A percentile compares a stretch with the other conserved stretches of the same genome.
Evolutionary conservation across 2,888 invertebrate species (phyloP).

Genomic region (Hirtodrosophila trivittata): DNA sequence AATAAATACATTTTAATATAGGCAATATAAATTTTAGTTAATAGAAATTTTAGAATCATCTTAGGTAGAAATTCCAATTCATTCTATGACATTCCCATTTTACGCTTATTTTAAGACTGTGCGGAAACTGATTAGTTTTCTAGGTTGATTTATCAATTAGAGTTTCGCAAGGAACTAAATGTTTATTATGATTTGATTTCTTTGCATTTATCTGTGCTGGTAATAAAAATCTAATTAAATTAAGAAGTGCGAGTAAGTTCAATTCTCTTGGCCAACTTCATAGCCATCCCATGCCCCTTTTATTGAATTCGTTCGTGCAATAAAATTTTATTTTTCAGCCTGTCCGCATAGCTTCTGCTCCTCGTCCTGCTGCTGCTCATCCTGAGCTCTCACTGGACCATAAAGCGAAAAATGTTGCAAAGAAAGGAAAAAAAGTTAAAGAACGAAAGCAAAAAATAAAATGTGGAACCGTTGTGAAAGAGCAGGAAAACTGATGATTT

Average conservation of each 20-base stretch:
- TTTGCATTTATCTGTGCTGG: slow-evolving; percentile 4
- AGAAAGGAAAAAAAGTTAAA: slow-evolving; percentile 1
- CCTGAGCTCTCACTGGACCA: slow-evolving; percentile 10
- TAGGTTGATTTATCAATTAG: too few relatives aligned
- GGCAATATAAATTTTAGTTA: too few relatives aligned
- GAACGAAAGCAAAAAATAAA: slow-evolving; percentile 14
- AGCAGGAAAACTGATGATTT: slow-evolving; percentile 60
- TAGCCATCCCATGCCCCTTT: slow-evolving; percentile 25
- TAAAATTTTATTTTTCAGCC: slow-evolving; percentile 65
- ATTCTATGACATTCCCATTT: too few relatives aligned
- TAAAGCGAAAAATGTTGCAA: slow-evolving; percentile 32
- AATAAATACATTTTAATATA: too few relatives aligned
- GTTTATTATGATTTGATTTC: not conserved
- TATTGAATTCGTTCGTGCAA: slow-evolving; percentile 70
- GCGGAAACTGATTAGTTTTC: too few relatives aligned
- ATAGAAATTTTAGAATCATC: too few relatives aligned
- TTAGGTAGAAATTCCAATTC: too few relatives aligned
- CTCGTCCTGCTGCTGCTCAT: not conserved
- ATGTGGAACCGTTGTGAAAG: slow-evolving; percentile 18
- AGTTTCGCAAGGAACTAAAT: too few relatives aligned
- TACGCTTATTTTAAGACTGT: too few relatives aligned
- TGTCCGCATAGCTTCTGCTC: slow-evolving; percentile 12
- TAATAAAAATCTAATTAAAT: slow-evolving; percentile 48
- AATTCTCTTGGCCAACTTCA: slow-evolving; percentile 16
- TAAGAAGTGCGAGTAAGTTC: slow-evolving; percentile 35